Evolutionary conservation across 1,140 invertebrate species (phyloP), one percentile per base, ranked within the genome.

Genomic region (Drosophila rufa): DNA sequence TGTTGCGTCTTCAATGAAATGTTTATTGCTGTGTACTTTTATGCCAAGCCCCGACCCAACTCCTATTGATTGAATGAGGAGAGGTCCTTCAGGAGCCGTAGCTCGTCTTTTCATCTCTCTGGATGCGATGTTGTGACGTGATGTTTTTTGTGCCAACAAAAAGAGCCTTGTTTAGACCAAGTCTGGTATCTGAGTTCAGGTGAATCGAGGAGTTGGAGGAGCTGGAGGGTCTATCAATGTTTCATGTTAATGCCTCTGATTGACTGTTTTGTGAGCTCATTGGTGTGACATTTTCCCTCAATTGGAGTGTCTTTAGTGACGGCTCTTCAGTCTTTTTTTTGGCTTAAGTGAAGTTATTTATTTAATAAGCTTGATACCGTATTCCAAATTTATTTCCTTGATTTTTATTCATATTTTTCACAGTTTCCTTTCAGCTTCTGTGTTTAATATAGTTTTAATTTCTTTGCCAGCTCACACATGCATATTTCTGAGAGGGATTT

Each of bases 1-100:
- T 68, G 74, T 78, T 68, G 62, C 64, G 64, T 68, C 75, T 64
- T 77, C 74, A 77, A 77, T 78, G 75, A 69, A 78, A 77, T 77
- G 75, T 77, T 77, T 77, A 77, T 77, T 47, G 74, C 74, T 55
- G 15, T 60, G 62, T 76, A 76, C 75, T 77, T 77, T 75, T 75
- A 50, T 65, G 30, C 59, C 11, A 43, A 42, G 27, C 27, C 51
- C 62, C 4, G 8, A 36, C 36, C 71, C 45, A 33, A 58, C 55
- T 67, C 22, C 56, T 50, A 75, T 76, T 75, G 45, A 65, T 65
- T 75, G 73, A 48, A 56, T 45, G 62, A 51, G 30, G 55, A 30
- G 40, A 70, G 55, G 62, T 57, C 75, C 47, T 77, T 68, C 46
- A 47, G 73, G 53, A 56, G 22, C 56, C 43, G 43, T 43, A 46